Evolutionary conservation across 2,797 vertebrate species (phyloP).

Genomic region (Hyperoplus immaculatus): DNA sequence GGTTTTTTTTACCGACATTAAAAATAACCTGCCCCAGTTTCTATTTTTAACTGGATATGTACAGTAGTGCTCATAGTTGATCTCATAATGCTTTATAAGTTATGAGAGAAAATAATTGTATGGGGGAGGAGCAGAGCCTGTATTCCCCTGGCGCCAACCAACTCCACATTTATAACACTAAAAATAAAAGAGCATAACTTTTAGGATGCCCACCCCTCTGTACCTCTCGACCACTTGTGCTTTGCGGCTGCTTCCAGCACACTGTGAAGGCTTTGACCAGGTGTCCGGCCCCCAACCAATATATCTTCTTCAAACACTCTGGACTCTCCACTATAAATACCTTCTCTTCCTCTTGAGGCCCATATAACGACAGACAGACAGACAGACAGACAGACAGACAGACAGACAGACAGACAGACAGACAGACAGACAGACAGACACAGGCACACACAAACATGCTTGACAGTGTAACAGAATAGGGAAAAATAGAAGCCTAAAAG

Average conservation of each 20-base stretch:
- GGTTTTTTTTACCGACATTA: background rate
- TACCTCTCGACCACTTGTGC: slow-evolving; percentile 48
- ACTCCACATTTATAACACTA: slow-evolving; percentile 46
- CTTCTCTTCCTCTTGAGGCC: slow-evolving; percentile 52
- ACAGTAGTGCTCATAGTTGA: background rate
- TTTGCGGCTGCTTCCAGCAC: slow-evolving; percentile 38
- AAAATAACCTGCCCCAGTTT: slow-evolving; percentile 15
- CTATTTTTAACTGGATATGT: slow-evolving; percentile 1
- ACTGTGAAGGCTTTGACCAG: slow-evolving; percentile 67
- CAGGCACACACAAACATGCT: background rate
- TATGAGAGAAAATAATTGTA: background rate
- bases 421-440: background rate
- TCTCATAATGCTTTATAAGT: slow-evolving; percentile 24
- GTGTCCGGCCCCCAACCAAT: slow-evolving; percentile 46
- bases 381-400: background rate
- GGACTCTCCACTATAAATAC: slow-evolving; percentile 61
- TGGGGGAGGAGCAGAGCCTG: slow-evolving; percentile 13
- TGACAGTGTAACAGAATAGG: background rate
- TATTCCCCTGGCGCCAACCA: slow-evolving; percentile 14
- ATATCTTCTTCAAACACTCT: slow-evolving; percentile 34
- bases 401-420: too few relatives aligned
- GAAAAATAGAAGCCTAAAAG: background rate
- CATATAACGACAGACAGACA: background rate
- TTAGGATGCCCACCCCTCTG: slow-evolving; percentile 22
- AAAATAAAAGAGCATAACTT: slow-evolving; percentile 55